Evolutionary conservation across 2,888 invertebrate species (phyloP).

Genomic region (Lydus trimaculatus): DNA sequence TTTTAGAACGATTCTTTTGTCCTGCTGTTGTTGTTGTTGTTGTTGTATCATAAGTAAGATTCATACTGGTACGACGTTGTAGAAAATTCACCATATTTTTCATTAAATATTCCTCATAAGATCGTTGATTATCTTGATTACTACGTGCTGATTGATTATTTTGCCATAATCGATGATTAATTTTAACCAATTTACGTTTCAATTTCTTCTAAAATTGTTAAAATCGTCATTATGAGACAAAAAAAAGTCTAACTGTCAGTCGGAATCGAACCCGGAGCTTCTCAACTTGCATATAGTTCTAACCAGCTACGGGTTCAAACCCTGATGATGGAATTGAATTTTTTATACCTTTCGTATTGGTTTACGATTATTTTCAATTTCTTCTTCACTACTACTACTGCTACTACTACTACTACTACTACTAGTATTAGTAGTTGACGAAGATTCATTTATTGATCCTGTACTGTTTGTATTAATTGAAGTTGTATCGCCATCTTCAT

Average conservation of each 20-base stretch:
- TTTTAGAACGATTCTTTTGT: conserved; percentile 55
- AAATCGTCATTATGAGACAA: background rate
- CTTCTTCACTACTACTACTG: conserved; percentile 47
- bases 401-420: conserved; percentile 23
- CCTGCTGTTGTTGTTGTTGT: conserved; percentile 26
- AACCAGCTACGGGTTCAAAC: too few relatives aligned
- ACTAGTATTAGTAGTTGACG: conserved; percentile 18
- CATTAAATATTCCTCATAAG: conserved; percentile 80
- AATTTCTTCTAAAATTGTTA: conserved; percentile 21
- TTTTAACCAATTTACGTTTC: conserved; percentile 38
- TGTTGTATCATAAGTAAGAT: conserved; percentile 24
- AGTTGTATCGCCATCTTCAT: background rate
- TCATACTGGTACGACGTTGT: conserved; percentile 59
- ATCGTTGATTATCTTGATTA: conserved; percentile 87
- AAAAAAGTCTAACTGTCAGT: background rate
- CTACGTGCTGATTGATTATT: conserved; percentile 78
- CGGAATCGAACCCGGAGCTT: background rate
- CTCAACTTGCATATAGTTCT: too few relatives aligned
- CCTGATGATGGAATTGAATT: too few relatives aligned
- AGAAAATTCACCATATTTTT: conserved; percentile 71
- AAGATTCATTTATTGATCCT: conserved; percentile 7
- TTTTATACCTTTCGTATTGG: conserved; percentile 17
- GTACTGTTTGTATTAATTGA: background rate
- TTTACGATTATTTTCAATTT: conserved; percentile 48
- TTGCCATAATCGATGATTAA: conserved; percentile 74